phyloP scores from a whole-genome alignment of 2,797 vertebrate species.

The Chiroxiphia lanceolata region DNA sequence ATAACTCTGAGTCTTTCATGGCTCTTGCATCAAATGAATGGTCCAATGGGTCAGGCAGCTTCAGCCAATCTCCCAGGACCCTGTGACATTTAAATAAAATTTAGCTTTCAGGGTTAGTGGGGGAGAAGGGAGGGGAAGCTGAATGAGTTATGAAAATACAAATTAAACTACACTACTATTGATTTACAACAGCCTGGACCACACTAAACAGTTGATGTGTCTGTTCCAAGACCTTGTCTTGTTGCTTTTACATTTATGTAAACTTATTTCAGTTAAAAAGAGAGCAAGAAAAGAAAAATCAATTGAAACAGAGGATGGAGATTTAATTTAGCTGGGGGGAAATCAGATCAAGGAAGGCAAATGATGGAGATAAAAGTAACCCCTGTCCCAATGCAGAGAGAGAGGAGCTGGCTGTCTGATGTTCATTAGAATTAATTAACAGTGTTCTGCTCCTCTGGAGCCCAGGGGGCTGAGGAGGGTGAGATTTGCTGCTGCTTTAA shows the following conservation, averaged over 20 bases:
- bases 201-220: background rate
- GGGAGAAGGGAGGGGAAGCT: background rate
- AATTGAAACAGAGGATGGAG: slow-evolving; percentile 58
- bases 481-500: slow-evolving; percentile 9
- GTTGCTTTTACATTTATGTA: slow-evolving; percentile 52
- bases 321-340: slow-evolving; percentile 64
- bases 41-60: background rate
- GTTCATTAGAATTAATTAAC: slow-evolving; percentile 63
- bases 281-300: slow-evolving; percentile 51
- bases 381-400: background rate
- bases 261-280: slow-evolving; percentile 61
- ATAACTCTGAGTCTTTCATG: background rate
- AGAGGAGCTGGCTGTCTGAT: background rate
- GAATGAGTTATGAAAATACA: slow-evolving; percentile 36
- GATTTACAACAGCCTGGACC: background rate
- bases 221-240: slow-evolving; percentile 6
- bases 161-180: slow-evolving; percentile 18
- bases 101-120: background rate
- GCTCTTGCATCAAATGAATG: background rate
- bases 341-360: slow-evolving; percentile 62
- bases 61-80: background rate
- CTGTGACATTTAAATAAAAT: slow-evolving; percentile 14
- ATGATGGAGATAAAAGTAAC: slow-evolving; percentile 60
- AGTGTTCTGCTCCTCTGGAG: background rate
- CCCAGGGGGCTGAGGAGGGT: background rate